These are phyloP conservation scores for Nothobranchius kuhntae DNA, from an alignment of 2,113 vertebrate genomes.

Conservation along the genomic window DNA sequence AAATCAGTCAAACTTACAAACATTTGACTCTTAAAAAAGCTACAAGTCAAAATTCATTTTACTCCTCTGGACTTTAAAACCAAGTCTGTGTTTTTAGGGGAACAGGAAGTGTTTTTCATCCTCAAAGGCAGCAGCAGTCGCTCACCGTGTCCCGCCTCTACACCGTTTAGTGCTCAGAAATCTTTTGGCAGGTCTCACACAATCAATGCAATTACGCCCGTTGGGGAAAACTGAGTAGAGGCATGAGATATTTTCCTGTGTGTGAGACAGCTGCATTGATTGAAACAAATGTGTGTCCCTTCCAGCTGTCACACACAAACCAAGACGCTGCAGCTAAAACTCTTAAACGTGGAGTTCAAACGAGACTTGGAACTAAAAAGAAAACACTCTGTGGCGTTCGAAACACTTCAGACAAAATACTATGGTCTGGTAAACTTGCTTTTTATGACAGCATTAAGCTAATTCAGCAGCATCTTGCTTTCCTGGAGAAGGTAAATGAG, in stretches of 20 bases:
- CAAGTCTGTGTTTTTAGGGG: neutral
- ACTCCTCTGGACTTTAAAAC: neutral
- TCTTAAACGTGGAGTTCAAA: neutral
- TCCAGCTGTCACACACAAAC: neutral
- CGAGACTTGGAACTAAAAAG: neutral
- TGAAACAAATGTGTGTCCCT: neutral
- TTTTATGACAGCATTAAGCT: neutral
- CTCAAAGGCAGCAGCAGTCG: neutral
- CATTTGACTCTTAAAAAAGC: conserved; percentile 1
- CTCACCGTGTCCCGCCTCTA: neutral
- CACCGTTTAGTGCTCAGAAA: neutral
- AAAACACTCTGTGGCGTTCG: conserved; percentile 2
- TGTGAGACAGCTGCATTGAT: conserved; percentile 3
- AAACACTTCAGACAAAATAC: conserved; percentile 46
- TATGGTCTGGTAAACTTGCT: conserved; percentile 40
- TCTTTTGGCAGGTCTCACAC: conserved; percentile 6
- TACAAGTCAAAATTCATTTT: neutral
- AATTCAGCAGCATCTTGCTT: conserved; percentile 29
- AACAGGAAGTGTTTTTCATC: neutral
- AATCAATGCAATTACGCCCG: conserved; percentile 2
- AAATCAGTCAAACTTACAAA: conserved; percentile 12
- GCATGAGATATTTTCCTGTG: neutral
- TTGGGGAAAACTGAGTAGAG: neutral
- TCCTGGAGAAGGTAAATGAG: neutral
- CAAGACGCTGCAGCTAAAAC: neutral